These are phyloP conservation scores for Poecilus cupreus DNA, from an alignment of 2,888 invertebrate species.

Conservation along the genomic window DNA sequence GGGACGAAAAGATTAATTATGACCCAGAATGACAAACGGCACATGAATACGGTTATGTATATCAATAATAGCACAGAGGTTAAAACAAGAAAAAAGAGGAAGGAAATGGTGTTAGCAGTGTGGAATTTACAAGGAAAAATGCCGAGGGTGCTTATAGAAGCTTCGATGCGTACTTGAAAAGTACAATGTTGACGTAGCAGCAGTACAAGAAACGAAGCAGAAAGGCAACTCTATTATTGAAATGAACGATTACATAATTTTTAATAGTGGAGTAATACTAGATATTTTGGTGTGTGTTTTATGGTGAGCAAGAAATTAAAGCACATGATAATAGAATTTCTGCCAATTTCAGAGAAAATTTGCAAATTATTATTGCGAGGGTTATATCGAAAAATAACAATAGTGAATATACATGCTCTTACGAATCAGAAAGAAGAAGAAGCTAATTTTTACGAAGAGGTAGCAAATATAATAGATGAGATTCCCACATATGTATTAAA, in stretches of 20 bases:
- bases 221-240: background rate
- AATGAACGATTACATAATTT: background rate
- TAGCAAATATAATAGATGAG: too few relatives aligned
- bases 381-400: conserved; percentile 48
- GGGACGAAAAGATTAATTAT: too few relatives aligned
- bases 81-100: background rate
- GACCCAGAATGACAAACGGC: too few relatives aligned
- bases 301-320: background rate
- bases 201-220: background rate
- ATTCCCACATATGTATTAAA: conserved; percentile 5
- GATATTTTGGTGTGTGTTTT: background rate
- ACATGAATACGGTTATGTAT: background rate
- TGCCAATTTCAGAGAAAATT: background rate
- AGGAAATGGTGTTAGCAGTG: background rate
- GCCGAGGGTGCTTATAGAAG: background rate
- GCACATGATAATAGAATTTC: background rate
- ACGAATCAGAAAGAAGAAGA: background rate
- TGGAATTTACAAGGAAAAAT: conserved; percentile 6
- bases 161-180: background rate
- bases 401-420: background rate
- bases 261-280: background rate
- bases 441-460: conserved; percentile 34
- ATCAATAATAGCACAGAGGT: background rate
- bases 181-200: background rate
- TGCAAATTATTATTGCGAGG: background rate